Conservation (phyloP, 1,140 invertebrate genomes). For the Mya arenaria region DNA sequence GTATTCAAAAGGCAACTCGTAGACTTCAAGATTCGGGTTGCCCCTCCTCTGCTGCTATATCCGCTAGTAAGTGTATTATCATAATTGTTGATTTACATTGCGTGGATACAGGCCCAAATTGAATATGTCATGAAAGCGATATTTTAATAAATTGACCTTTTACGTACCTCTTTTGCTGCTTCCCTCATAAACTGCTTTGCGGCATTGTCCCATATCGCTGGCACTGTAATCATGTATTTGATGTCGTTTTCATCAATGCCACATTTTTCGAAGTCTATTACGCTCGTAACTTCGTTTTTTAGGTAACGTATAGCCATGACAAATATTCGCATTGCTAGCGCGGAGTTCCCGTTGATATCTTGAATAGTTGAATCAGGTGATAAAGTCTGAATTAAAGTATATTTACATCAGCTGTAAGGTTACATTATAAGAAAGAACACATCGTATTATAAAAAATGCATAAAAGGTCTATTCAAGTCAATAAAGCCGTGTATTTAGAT, state of each 20-base stretch:
- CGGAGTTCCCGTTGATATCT: slow-evolving; percentile 5
- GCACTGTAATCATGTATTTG: slow-evolving; percentile 9
- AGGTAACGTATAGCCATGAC: slow-evolving; percentile 10
- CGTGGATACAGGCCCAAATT: no score
- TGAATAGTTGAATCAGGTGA: neutral
- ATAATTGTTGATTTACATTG: no score
- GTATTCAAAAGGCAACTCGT: no score
- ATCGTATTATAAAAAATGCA: neutral
- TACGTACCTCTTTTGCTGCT: slow-evolving; percentile 12
- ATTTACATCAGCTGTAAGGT: neutral
- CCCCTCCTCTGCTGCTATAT: no score
- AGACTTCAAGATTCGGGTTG: no score
- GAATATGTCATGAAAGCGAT: no score
- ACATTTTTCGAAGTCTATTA: neutral
- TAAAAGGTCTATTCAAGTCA: neutral
- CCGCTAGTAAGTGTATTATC: no score
- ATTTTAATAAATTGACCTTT: neutral
- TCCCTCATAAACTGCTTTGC: slow-evolving; percentile 36
- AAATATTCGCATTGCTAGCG: slow-evolving; percentile 14
- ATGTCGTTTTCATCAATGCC: neutral
- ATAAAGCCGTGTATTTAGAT: neutral
- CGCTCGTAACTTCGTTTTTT: neutral
- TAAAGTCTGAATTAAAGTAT: neutral
- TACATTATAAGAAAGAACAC: neutral
- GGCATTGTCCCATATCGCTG: slow-evolving; percentile 10